These are phyloP conservation scores for Polietes domitor DNA, from an alignment of 2,888 invertebrate species.

Conservation along the genomic window DNA sequence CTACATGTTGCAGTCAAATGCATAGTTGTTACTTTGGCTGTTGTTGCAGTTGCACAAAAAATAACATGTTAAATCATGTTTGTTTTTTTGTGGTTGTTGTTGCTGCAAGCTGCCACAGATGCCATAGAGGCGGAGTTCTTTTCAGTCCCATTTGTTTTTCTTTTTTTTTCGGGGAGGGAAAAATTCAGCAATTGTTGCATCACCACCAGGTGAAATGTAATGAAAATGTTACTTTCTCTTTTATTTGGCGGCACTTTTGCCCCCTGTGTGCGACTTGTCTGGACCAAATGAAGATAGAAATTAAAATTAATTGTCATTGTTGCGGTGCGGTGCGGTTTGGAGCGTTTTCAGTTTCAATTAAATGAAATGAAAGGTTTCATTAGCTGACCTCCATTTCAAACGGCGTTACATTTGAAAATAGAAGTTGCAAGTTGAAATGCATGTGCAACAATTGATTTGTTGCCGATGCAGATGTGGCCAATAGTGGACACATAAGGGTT, in stretches of 20 bases:
- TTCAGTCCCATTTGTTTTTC: neutral
- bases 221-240: slow-evolving; percentile 66
- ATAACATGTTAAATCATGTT: slow-evolving; percentile 51
- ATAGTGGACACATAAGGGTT: no score
- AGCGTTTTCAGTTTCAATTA: slow-evolving; percentile 58
- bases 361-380: slow-evolving; percentile 59
- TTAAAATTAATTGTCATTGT: slow-evolving; percentile 61
- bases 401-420: neutral
- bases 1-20: slow-evolving; percentile 45
- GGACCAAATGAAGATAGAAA: slow-evolving; percentile 38
- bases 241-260: neutral
- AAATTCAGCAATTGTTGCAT: slow-evolving; percentile 3
- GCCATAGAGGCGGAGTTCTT: slow-evolving; percentile 61
- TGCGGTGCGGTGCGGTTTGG: neutral
- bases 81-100: slow-evolving; percentile 27
- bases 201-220: slow-evolving; percentile 21
- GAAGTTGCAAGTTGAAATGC: neutral
- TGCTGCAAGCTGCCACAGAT: slow-evolving; percentile 23
- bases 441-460: neutral
- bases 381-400: slow-evolving; percentile 42
- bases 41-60: slow-evolving; percentile 43
- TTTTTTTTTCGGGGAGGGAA: neutral
- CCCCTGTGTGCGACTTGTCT: neutral
- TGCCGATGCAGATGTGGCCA: neutral
- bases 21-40: slow-evolving; percentile 2